Conservation (phyloP, 2,797 vertebrate genomes). For the Hydrolagus colliei region DNA sequence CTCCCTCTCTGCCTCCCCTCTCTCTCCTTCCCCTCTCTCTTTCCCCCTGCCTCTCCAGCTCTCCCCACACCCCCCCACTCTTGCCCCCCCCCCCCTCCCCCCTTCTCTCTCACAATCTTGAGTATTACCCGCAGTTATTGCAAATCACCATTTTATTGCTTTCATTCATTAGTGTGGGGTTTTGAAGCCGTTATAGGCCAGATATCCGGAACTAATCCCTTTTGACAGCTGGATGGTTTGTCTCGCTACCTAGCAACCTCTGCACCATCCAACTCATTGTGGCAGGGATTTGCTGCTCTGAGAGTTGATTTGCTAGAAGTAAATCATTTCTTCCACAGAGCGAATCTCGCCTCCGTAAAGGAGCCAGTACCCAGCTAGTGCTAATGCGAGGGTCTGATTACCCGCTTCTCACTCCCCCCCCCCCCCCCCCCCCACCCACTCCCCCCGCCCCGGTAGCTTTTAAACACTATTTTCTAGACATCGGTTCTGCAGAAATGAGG, state of each 20-base stretch:
- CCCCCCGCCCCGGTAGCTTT: not conserved
- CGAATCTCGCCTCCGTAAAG: not conserved
- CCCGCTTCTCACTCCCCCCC: too few relatives aligned
- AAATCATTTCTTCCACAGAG: not conserved
- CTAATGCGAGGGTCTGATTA: not conserved
- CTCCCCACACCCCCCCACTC: too few relatives aligned
- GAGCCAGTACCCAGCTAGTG: not conserved
- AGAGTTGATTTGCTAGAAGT: not conserved
- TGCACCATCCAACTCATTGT: slow-evolving; percentile 28
- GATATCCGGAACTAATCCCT: slow-evolving; percentile 44
- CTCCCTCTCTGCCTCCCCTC: not conserved
- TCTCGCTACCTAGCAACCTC: slow-evolving; percentile 35
- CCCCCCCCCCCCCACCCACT: too few relatives aligned
- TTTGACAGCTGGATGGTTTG: slow-evolving; percentile 42
- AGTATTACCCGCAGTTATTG: not conserved
- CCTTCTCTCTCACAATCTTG: not conserved
- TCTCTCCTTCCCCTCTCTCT: too few relatives aligned
- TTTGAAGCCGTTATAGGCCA: slow-evolving; percentile 32
- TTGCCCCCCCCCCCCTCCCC: too few relatives aligned
- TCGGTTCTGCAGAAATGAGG: not conserved
- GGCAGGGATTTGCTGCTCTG: not conserved
- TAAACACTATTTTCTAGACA: not conserved
- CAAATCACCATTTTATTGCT: not conserved
- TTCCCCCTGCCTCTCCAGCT: too few relatives aligned
- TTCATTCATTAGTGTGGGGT: slow-evolving; percentile 37